phyloP scores from a whole-genome alignment of 2,797 vertebrate genomes.

The Meda fulgida region DNA sequence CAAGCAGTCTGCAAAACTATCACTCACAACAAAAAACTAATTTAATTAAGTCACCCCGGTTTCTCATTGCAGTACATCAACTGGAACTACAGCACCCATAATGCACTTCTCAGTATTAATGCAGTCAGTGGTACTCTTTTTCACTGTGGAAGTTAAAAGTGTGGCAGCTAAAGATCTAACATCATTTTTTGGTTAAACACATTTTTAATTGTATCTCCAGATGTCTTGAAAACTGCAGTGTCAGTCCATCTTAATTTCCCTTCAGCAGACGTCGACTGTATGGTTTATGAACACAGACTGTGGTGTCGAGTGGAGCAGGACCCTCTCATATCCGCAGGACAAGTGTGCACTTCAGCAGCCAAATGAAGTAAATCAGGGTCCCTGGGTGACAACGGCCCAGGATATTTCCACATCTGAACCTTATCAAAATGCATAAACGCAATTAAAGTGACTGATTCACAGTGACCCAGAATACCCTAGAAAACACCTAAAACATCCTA shows the following conservation, averaged over 20 bases:
- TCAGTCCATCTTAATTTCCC: not conserved
- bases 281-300: conserved; percentile 43
- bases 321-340: conserved; percentile 35
- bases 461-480: not conserved
- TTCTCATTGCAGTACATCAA: not conserved
- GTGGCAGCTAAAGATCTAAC: not conserved
- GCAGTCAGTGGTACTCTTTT: not conserved
- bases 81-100: conserved; percentile 9
- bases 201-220: not conserved
- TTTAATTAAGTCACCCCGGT: not conserved
- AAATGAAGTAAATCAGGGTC: conserved; percentile 74
- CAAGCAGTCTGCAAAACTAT: conserved; percentile 12
- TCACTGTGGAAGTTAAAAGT: not conserved
- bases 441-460: conserved; percentile 7
- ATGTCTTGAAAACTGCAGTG: not conserved
- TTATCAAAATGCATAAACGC: not conserved
- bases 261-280: conserved; percentile 25
- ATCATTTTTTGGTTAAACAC: not conserved
- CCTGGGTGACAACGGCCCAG: conserved; percentile 52
- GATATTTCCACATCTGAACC: not conserved
- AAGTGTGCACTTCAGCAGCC: conserved; percentile 59
- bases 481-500: not conserved
- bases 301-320: conserved; percentile 1
- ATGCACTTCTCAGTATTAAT: conserved; percentile 17
- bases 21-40: conserved; percentile 17